phyloP scores from a whole-genome alignment of 2,797 vertebrate genomes.

The Sebastes vulpes region DNA sequence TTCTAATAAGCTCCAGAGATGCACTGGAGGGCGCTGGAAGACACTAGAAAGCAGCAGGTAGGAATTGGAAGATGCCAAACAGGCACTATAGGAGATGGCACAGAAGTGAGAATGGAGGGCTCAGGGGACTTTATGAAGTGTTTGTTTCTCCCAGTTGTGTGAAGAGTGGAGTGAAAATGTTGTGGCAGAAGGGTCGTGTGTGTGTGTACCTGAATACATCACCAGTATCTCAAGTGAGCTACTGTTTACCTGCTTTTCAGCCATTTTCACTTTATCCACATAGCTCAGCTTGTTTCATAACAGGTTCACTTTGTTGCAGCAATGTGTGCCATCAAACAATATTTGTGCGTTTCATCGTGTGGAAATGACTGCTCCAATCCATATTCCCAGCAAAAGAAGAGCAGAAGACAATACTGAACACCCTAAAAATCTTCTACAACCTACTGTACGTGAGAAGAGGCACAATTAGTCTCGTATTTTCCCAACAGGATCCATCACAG shows the following conservation, averaged over 20 bases:
- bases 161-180: not conserved
- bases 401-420: not conserved
- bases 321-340: not conserved
- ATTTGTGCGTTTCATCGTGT: not conserved
- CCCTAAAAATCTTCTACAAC: not conserved
- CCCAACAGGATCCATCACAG: slow-evolving; percentile 9
- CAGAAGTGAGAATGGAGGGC: not conserved
- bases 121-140: not conserved
- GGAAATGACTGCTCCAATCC: not conserved
- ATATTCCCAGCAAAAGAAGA: not conserved
- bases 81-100: too few relatives aligned
- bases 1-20: not conserved
- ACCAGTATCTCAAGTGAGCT: too few relatives aligned
- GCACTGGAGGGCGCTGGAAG: not conserved
- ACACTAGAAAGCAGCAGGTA: not conserved
- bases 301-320: not conserved
- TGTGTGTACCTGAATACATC: not conserved
- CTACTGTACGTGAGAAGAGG: not conserved
- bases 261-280: not conserved
- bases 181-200: not conserved
- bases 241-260: not conserved
- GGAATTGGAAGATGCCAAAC: not conserved
- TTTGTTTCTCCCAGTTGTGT: not conserved
- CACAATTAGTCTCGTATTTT: slow-evolving; percentile 2
- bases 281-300: not conserved